Base-by-base conservation (phyloP, 2,113 vertebrate genomes). In the Triplophysa tibetana region DNA sequence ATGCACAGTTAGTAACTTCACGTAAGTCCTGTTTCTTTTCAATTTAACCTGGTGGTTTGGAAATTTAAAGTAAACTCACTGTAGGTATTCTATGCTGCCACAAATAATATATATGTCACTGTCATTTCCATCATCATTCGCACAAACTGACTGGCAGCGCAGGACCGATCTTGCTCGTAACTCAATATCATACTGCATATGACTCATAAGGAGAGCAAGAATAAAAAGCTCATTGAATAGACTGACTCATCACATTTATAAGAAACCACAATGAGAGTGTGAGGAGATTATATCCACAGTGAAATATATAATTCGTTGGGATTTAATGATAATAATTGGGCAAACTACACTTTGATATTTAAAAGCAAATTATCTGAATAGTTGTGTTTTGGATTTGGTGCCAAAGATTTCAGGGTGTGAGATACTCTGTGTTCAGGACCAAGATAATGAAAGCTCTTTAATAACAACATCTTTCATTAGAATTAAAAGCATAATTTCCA, bases 201-300 rank as follows among this genome's bases (percentile, higher is more conserved):
- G 63, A 60, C 11, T 11, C 2, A 11, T 2, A 11, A 11, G 9
- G 5, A 14, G 72, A 62, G 24, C 56, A 41, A 9, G 23, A 8
- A 33, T 21, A 56, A 29, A 76, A 33, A 19, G 1, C 5, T 54
- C 24, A 41, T 7, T 66, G 2, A 54, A 60, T n/a, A 52, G 8
- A 23, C 41, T 23, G 69, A 81, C 12, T 77, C 75, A 73, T 70
- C 19, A 24, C 33, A 54, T 64, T 82, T 43, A 77, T 60, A 16
- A 58, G 74, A 63, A 77, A 77, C 67, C 33, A 48, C 52, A 70
- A 77, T 54, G 5, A 64, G 56, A 56, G 13, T 17, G 58, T 50
- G 8, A 70, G 19, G 0, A 67, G 56, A 69, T 23, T 8, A 29
- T 7, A 38, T 38, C 33, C 6, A 38, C 33, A 38, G 33, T 45